Conservation (phyloP, 2,888 invertebrate species). For the Globia sparganii region DNA sequence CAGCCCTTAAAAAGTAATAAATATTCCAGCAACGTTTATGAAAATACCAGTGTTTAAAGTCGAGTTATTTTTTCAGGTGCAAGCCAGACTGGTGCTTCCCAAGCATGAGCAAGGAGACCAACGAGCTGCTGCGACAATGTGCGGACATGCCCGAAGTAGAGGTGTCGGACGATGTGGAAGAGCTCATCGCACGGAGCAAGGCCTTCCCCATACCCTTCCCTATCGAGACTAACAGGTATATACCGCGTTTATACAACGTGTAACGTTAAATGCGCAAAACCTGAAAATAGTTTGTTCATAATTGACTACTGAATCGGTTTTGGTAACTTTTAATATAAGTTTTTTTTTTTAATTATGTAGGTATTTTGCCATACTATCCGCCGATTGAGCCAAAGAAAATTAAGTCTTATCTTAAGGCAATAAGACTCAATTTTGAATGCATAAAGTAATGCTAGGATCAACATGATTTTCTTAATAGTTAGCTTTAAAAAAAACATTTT, state of each 20-base stretch:
- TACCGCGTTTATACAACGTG: neutral
- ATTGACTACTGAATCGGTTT: too few relatives aligned
- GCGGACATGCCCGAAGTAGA: constrained; percentile 72
- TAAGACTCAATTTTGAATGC: too few relatives aligned
- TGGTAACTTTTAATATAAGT: too few relatives aligned
- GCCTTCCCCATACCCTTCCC: constrained; percentile 82
- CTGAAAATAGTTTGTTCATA: too few relatives aligned
- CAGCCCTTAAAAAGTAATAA: neutral
- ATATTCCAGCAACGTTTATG: neutral
- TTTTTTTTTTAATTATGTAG: too few relatives aligned
- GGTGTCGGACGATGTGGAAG: constrained; percentile 73
- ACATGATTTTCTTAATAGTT: too few relatives aligned
- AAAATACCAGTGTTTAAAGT: neutral
- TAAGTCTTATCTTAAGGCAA: too few relatives aligned
- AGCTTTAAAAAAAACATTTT: too few relatives aligned
- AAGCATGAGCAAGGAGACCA: constrained; percentile 86
- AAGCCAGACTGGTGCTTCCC: constrained; percentile 88
- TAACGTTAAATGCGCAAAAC: too few relatives aligned
- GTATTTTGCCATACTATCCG: too few relatives aligned
- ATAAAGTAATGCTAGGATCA: too few relatives aligned
- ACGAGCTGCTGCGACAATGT: constrained; percentile 83
- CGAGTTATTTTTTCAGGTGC: constrained; percentile 75
- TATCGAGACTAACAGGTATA: constrained; percentile 80
- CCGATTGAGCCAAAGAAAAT: too few relatives aligned
- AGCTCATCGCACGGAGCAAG: constrained; percentile 78